Percentiles rank a stretch among this genome's conserved stretches.
phyloP scores from a whole-genome alignment of 2,113 vertebrate species.

The Catharus minimus region DNA sequence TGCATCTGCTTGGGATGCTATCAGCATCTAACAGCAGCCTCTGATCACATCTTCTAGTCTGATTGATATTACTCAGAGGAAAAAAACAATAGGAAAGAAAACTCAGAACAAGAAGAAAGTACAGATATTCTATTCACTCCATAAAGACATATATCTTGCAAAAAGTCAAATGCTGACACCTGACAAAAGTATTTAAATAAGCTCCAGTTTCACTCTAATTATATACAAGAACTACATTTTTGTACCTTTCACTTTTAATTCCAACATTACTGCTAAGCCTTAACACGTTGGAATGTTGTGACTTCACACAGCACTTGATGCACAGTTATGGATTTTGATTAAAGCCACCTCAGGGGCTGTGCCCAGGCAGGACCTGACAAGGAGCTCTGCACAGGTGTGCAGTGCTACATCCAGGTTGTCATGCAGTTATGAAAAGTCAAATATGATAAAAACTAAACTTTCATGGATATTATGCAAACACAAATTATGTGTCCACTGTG shows the following conservation, averaged over 20 bases:
- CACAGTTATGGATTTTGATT: not conserved
- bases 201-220: not conserved
- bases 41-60: not conserved
- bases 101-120: not conserved
- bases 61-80: not conserved
- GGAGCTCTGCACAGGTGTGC: not conserved
- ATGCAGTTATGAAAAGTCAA: not conserved
- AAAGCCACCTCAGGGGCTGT: not conserved
- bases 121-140: not conserved
- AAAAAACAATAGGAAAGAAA: not conserved
- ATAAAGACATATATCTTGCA: not conserved
- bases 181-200: not conserved
- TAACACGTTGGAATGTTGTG: not conserved
- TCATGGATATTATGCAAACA: not conserved
- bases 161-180: constrained; percentile 1
- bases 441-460: not conserved
- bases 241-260: not conserved
- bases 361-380: not conserved
- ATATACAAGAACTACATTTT: not conserved
- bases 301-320: not conserved
- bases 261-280: not conserved
- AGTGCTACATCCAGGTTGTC: not conserved
- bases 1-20: not conserved
- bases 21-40: not conserved
- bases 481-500: not conserved